Evolutionary conservation across 2,797 vertebrate genomes (phyloP).

Genomic region (Mico argentatus): DNA sequence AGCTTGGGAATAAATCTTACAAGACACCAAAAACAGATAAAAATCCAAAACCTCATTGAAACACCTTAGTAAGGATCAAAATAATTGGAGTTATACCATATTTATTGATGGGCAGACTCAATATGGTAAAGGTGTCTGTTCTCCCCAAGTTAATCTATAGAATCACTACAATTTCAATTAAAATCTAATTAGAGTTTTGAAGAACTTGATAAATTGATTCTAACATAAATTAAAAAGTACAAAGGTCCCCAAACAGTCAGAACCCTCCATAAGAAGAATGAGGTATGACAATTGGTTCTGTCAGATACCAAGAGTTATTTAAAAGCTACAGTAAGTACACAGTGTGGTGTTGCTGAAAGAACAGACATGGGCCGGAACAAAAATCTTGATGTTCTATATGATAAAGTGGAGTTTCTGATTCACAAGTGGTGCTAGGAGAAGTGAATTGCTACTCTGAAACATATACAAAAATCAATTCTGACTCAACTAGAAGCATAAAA

Average conservation of each 20-base stretch:
- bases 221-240: neutral
- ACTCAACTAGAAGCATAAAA: neutral
- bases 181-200: neutral
- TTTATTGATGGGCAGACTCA: neutral
- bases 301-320: neutral
- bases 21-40: neutral
- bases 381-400: neutral
- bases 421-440: neutral
- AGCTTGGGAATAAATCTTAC: neutral
- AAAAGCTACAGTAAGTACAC: neutral
- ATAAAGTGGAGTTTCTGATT: neutral
- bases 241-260: neutral
- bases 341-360: neutral
- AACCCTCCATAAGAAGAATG: neutral
- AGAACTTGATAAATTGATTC: neutral
- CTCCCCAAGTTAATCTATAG: neutral
- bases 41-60: neutral
- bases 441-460: neutral
- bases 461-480: neutral
- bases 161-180: neutral
- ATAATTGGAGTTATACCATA: neutral
- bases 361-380: neutral
- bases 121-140: neutral
- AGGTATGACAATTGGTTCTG: neutral
- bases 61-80: neutral